phyloP scores from a whole-genome alignment of 2,113 vertebrate species.

The Sisor rabdophorus region DNA sequence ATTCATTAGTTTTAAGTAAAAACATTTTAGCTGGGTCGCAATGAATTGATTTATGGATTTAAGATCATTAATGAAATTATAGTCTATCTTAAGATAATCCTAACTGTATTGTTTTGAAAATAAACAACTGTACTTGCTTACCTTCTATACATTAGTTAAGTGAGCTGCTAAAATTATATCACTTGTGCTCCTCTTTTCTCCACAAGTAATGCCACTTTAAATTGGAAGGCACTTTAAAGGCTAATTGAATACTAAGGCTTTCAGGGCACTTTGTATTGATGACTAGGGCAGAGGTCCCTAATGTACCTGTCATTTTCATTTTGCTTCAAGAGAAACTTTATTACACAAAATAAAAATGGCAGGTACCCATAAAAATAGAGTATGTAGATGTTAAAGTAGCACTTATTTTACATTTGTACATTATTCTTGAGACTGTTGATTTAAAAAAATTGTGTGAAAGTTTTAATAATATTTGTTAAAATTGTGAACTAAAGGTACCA shows the following conservation, averaged over 20 bases:
- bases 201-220: slow-evolving; percentile 44
- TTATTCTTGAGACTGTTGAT: slow-evolving; percentile 27
- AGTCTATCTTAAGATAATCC: neutral
- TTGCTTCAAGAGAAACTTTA: slow-evolving; percentile 61
- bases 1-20: neutral
- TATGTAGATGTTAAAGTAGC: slow-evolving; percentile 44
- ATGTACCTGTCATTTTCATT: slow-evolving; percentile 61
- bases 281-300: slow-evolving; percentile 53
- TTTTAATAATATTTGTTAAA: neutral
- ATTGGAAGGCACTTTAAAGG: slow-evolving; percentile 53
- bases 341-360: slow-evolving; percentile 58
- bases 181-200: slow-evolving; percentile 5
- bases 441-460: neutral
- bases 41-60: neutral
- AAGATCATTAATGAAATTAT: neutral
- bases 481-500: neutral
- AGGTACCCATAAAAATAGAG: slow-evolving; percentile 46
- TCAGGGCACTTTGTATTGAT: slow-evolving; percentile 57
- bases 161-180: neutral
- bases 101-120: neutral
- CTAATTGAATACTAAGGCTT: slow-evolving; percentile 59
- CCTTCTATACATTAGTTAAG: neutral
- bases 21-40: neutral
- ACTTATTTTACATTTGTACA: slow-evolving; percentile 34
- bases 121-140: neutral